phyloP scores from a whole-genome alignment of 2,797 vertebrate species.

The Catostomus latipinnis region DNA sequence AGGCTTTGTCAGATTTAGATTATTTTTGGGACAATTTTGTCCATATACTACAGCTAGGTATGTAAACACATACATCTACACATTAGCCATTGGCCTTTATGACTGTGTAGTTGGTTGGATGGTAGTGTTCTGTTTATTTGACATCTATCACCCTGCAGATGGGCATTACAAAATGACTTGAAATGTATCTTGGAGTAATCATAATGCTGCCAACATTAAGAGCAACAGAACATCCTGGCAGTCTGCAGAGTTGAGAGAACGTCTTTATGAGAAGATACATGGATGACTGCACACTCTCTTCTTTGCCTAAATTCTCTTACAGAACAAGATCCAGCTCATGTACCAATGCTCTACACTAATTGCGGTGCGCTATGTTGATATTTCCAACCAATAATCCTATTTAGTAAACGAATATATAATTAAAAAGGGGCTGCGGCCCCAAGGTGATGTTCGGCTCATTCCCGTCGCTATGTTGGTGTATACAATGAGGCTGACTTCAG shows the following conservation, averaged over 20 bases:
- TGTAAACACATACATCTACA: conserved; percentile 3
- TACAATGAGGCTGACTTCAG: conserved; percentile 73
- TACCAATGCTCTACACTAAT: conserved; percentile 26
- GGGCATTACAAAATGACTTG: conserved; percentile 52
- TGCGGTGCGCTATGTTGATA: conserved; percentile 56
- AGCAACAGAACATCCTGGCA: conserved; percentile 57
- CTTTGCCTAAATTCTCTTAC: conserved; percentile 7
- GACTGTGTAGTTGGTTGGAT: conserved; percentile 16
- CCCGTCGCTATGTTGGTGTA: conserved; percentile 77
- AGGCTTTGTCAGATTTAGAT: too few species aligned
- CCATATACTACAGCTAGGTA: too few species aligned
- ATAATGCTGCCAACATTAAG: conserved; percentile 61
- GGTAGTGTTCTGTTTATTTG: conserved; percentile 44
- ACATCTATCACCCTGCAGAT: conserved; percentile 58
- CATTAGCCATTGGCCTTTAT: conserved; percentile 24
- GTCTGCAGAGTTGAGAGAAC: conserved; percentile 5
- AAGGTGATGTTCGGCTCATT: conserved; percentile 72
- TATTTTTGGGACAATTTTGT: too few species aligned
- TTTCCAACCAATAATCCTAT: conserved; percentile 71
- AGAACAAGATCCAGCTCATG: conserved; percentile 2
- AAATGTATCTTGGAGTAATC: conserved; percentile 67
- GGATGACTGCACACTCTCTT: conserved; percentile 6
- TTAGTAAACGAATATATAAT: conserved; percentile 75
- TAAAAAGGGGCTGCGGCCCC: conserved; percentile 65
- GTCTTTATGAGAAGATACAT: conserved; percentile 43